Evolutionary conservation across 2,888 invertebrate species (phyloP).

Genomic region (Dynastes hyllus): DNA sequence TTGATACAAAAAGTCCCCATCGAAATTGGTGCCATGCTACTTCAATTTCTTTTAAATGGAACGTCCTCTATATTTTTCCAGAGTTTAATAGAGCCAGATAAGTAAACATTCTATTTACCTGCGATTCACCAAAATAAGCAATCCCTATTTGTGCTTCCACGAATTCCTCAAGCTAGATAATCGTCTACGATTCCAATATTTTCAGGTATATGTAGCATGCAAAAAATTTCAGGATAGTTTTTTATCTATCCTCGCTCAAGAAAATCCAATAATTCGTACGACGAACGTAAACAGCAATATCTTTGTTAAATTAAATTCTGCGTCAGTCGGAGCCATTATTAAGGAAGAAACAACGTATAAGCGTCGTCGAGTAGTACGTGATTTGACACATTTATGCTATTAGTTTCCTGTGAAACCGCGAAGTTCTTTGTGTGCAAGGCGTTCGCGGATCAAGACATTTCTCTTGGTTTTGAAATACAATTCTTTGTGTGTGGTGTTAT

Average conservation of each 20-base stretch:
- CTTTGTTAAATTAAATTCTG: slow-evolving; percentile 31
- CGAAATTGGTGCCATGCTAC: too few species aligned
- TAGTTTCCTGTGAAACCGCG: slow-evolving; percentile 43
- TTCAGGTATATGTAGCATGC: too few species aligned
- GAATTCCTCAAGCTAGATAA: too few species aligned
- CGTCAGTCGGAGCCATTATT: slow-evolving; percentile 9
- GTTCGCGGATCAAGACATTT: slow-evolving; percentile 44
- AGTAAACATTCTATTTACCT: too few species aligned
- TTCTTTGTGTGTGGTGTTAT: slow-evolving; percentile 48
- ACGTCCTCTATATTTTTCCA: too few species aligned
- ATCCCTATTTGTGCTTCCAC: too few species aligned
- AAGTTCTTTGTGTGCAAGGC: slow-evolving; percentile 47
- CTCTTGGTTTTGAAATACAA: slow-evolving; percentile 51
- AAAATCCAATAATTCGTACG: slow-evolving; percentile 8
- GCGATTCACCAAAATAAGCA: too few species aligned
- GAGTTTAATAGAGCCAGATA: too few species aligned
- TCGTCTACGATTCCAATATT: too few species aligned
- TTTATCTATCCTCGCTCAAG: background rate
- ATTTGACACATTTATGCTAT: slow-evolving; percentile 49
- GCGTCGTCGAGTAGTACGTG: slow-evolving; percentile 28
- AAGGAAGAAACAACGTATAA: slow-evolving; percentile 31
- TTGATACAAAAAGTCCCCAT: too few species aligned
- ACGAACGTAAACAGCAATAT: slow-evolving; percentile 13
- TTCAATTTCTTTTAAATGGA: too few species aligned
- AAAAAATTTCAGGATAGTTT: background rate